phyloP scores from a whole-genome alignment of 2,888 invertebrate genomes.

The Luperina nickerlii region DNA sequence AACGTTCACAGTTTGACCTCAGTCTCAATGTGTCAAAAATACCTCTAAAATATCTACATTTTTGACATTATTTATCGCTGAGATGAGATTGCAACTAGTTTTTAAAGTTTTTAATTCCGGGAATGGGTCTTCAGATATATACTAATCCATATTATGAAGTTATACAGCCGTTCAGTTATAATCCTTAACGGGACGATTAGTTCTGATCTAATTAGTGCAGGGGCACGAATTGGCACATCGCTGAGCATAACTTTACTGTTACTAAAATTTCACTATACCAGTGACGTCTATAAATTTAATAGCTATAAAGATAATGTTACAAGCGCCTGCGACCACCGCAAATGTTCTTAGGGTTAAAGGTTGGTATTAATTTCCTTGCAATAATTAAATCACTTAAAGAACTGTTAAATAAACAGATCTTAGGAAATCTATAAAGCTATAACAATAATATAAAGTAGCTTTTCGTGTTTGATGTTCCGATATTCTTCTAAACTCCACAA shows the following conservation, averaged over 20 bases:
- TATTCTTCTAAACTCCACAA: too few species aligned
- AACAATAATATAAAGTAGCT: too few species aligned
- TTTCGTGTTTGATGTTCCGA: too few species aligned
- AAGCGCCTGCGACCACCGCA: background rate
- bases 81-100: too few species aligned
- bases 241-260: conserved; percentile 40
- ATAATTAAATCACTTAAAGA: background rate
- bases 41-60: too few species aligned
- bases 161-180: conserved; percentile 6
- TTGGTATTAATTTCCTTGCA: background rate
- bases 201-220: conserved; percentile 38
- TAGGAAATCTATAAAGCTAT: background rate
- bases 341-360: background rate
- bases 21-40: too few species aligned
- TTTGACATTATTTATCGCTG: too few species aligned
- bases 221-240: conserved; percentile 32
- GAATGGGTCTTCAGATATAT: background rate
- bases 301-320: conserved; percentile 9
- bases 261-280: conserved; percentile 22
- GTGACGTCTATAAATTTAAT: background rate
- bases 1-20: too few species aligned
- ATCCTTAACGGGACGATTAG: conserved; percentile 42
- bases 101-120: too few species aligned
- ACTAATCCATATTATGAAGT: background rate
- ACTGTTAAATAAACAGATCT: background rate